Evolutionary conservation across 2,888 invertebrate genomes (phyloP), one percentile per base, ranked within the genome.

Genomic region (Epsilonema sp.): DNA sequence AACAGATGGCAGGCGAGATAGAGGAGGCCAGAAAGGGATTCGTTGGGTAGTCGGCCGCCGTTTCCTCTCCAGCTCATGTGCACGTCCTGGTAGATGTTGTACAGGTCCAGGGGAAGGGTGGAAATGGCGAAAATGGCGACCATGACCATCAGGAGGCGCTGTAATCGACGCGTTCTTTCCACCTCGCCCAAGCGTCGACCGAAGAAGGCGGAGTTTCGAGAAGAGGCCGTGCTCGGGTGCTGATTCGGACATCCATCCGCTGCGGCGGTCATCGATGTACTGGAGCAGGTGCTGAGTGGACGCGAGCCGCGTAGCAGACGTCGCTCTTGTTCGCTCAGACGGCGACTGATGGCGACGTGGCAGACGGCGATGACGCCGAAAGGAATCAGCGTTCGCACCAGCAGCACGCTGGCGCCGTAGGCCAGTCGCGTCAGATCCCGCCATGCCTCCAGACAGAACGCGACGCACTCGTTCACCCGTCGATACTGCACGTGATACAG

Each of bases 111-210:
- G 13, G 57, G 56, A 13, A 57, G 51, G 26, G 92, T 92, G 19
- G 86, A 89, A 16, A 84, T 71, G 0, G 87, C 82, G 64, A 94
- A 94, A 46, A 92, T 87, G 8, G 79, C 78, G 13, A 73, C 92
- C 92, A 94, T 94, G 1, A 87, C 82, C 49, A 92, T 87, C 48
- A 94, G 70, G 89, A 94, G 92, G 53, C 85, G 77, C 67, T 92
- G 92, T 4, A 90, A 90, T 42, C 86, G 75, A 48, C 80, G 76
- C 63, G 89, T 90, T 46, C 90, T 74, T 57, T 81, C 80, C 44
- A 87, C 76, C 62, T 90, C 92, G 19, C 79, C 75, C 3, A 45
- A 40, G n/a, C 45, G 39, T 1, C 22, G 31, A 21, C 48, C 45
- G 37, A 3, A 3, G 24, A 3, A 24, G 25, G n/a, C n/a, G n/a